Evolutionary conservation across 2,113 vertebrate species (phyloP), one percentile per base, ranked within the genome.

Genomic region (Etheostoma cragini): DNA sequence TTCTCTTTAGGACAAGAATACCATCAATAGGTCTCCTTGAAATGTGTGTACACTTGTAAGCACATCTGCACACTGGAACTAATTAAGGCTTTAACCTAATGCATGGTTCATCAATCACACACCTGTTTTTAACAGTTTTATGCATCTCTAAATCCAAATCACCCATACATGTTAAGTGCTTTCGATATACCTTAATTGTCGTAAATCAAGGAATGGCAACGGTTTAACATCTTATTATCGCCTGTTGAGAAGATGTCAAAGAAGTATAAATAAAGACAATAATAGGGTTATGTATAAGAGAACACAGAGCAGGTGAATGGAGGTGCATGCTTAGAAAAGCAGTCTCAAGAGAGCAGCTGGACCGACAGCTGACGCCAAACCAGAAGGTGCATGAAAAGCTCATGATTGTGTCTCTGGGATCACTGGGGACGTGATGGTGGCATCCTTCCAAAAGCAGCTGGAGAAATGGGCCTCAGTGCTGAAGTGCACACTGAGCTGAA

Each of bases 341-440:
- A n/a, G 17, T 64, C 15, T n/a, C 15, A 4, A 56, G 50, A 53
- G 19, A 67, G 53, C 62, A 60, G 70, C 17, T 53, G 33, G 42
- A 50, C n/a, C 26, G n/a, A 21, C 58, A 64, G 42, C 50, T 24
- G 53, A 8, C 38, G 70, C 42, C 61, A 26, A 38, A 33, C 19
- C 60, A 24, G 6, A 45, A 47, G 47, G 76, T 11, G 61, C 56
- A 54, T 46, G 46, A 22, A 61, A 66, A 58, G 22, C 62, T 46
- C 33, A 49, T 38, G 26, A 56, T 58, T 13, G 13, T 42, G 33
- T 56, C 52, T 72, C 19, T 75, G 52, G 7, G 42, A 54, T 63
- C 65, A 69, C 6, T n/a, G 12, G 8, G 45, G 17, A 77, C 65
- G 19, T 79, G 10, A 42, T 47, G 10, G 60, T 50, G 61, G 76